Evolutionary conservation across 1,140 invertebrate species (phyloP).

Genomic region (Heliothis virescens): DNA sequence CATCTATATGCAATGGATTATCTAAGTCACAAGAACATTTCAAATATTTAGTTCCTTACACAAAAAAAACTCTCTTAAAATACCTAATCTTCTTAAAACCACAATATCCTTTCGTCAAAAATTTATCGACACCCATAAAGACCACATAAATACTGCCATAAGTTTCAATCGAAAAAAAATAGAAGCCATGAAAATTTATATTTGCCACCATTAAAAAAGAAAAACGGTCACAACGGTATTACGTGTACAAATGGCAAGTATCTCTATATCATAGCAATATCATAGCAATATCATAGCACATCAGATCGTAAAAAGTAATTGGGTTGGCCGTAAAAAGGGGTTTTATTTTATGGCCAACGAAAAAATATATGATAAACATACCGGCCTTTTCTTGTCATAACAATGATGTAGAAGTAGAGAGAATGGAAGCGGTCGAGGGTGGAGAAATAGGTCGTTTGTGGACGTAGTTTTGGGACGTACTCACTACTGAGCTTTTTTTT

Average conservation of each 20-base stretch:
- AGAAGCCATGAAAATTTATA: constrained; percentile 56
- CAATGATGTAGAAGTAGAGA: constrained; percentile 45
- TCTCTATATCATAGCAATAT: constrained; percentile 69
- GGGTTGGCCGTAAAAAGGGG: constrained; percentile 79
- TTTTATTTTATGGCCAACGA: constrained; percentile 80
- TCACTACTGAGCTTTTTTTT: neutral
- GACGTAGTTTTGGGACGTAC: constrained; percentile 8
- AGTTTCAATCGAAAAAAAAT: constrained; percentile 45
- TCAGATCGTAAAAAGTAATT: constrained; percentile 81
- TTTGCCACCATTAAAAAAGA: constrained; percentile 46
- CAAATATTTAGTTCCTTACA: neutral
- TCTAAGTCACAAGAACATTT: neutral
- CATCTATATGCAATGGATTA: no score
- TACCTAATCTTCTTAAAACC: neutral
- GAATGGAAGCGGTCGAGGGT: constrained; percentile 20
- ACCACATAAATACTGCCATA: constrained; percentile 3
- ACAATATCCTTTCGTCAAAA: neutral
- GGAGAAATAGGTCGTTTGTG: constrained; percentile 19
- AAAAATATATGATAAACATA: constrained; percentile 81
- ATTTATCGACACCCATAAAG: neutral
- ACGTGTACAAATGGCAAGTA: constrained; percentile 61
- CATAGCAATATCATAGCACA: constrained; percentile 67
- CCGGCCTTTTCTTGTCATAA: constrained; percentile 67
- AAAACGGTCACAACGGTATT: constrained; percentile 53
- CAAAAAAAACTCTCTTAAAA: neutral